Conservation (phyloP, 2,888 invertebrate species). For the Strigamia transsilvanica region DNA sequence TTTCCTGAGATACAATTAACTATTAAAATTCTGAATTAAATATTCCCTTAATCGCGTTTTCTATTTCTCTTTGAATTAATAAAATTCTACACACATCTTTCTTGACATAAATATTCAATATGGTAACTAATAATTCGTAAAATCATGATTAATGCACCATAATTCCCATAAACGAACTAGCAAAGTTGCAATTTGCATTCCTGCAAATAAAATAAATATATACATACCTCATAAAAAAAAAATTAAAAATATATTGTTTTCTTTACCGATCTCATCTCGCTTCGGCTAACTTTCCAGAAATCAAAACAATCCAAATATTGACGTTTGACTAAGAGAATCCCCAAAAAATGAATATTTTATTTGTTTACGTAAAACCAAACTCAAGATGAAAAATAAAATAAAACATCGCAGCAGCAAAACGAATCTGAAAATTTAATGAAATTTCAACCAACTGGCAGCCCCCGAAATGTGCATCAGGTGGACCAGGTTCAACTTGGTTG, state of each 20-base stretch:
- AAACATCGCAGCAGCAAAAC: neutral
- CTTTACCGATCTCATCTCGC: neutral
- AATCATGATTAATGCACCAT: neutral
- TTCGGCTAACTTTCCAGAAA: neutral
- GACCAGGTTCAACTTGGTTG: neutral
- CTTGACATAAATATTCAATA: neutral
- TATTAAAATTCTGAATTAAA: neutral
- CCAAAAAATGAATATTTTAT: neutral
- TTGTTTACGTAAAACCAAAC: neutral
- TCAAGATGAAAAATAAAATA: neutral
- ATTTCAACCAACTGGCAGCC: neutral
- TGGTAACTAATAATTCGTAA: neutral
- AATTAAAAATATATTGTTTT: neutral
- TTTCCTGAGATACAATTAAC: too few species aligned
- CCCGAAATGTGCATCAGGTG: conserved; percentile 15
- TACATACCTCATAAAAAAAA: neutral
- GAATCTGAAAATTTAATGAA: neutral
- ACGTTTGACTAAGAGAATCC: neutral
- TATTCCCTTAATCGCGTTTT: neutral
- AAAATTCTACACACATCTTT: neutral
- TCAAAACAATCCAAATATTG: neutral
- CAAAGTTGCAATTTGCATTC: neutral
- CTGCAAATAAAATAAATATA: neutral
- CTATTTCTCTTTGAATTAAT: neutral
- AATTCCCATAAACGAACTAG: neutral